Conservation (phyloP, 2,797 vertebrate species). For the Fistularia commersonii region DNA sequence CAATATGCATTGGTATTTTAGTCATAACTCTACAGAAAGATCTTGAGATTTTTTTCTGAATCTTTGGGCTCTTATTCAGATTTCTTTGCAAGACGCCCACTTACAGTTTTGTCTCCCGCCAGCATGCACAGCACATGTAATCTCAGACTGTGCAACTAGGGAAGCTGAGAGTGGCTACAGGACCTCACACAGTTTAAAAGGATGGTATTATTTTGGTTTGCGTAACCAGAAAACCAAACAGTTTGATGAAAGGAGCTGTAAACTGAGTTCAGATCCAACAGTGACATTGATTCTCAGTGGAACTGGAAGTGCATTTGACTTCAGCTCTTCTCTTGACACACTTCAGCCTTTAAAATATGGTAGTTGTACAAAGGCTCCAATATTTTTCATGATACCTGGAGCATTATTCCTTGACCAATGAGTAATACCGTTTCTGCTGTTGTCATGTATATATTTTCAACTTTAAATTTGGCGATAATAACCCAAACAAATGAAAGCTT, state of each 20-base stretch:
- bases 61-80: neutral
- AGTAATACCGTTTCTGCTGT: too few species aligned
- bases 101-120: neutral
- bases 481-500: too few species aligned
- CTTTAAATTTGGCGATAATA: too few species aligned
- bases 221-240: neutral
- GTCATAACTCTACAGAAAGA: constrained; percentile 5
- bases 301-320: neutral
- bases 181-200: neutral
- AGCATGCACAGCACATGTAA: neutral
- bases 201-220: constrained; percentile 1
- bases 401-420: too few species aligned
- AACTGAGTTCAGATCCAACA: too few species aligned
- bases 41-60: neutral
- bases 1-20: neutral
- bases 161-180: neutral
- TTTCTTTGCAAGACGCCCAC: neutral
- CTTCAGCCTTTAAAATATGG: too few species aligned
- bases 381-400: too few species aligned
- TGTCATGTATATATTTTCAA: too few species aligned
- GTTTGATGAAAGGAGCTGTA: neutral
- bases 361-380: too few species aligned
- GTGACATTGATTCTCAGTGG: constrained; percentile 8
- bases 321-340: too few species aligned
- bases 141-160: neutral